Conservation (phyloP, 2,888 invertebrate genomes). For the Amorpha juglandis region DNA sequence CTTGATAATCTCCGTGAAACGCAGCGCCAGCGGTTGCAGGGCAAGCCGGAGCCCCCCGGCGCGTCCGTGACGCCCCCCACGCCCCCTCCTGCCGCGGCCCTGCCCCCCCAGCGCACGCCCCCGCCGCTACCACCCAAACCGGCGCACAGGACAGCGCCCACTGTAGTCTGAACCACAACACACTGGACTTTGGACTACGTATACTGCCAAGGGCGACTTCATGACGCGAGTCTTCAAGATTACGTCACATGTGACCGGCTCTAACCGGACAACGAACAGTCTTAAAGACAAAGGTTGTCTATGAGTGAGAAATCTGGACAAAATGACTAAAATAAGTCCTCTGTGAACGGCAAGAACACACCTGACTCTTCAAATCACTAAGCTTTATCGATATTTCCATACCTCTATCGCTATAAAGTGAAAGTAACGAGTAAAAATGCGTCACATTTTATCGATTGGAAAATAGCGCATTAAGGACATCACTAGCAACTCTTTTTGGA, state of each 20-base stretch:
- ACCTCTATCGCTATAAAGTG: background rate
- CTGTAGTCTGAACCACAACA: conserved; percentile 54
- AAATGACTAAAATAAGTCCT: background rate
- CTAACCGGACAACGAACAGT: background rate
- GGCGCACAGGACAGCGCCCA: conserved; percentile 56
- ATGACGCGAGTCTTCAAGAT: background rate
- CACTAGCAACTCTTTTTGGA: background rate
- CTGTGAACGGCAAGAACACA: background rate
- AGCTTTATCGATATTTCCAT: background rate
- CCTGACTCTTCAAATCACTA: background rate
- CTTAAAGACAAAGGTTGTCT: background rate
- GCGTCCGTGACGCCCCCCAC: conserved; percentile 61
- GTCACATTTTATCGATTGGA: background rate
- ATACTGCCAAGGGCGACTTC: background rate
- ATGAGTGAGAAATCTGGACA: background rate
- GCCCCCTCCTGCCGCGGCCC: conserved; percentile 43
- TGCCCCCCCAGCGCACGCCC: conserved; percentile 56
- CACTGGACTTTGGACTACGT: background rate
- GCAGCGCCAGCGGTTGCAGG: conserved; percentile 60
- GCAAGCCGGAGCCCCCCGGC: conserved; percentile 30
- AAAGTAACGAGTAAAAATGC: background rate
- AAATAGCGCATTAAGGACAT: background rate
- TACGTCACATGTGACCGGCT: background rate
- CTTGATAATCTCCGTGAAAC: conserved; percentile 74
- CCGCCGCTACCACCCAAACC: conserved; percentile 73